Conservation (phyloP, 23 tunicate species). For the Ascidia mentula region DNA sequence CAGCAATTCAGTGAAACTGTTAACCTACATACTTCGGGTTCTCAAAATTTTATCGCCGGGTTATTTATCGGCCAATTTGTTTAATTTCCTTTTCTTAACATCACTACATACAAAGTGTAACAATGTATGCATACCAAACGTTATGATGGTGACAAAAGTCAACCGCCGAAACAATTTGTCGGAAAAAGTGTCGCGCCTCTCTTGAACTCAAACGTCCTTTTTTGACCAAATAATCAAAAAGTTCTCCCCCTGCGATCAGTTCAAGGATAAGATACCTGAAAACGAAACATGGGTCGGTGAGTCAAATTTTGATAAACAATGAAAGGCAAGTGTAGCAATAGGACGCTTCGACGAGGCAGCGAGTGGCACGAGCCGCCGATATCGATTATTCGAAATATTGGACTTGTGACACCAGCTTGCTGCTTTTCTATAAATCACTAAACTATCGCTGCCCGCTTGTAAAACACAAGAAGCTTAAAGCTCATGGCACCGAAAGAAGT, state of each 20-base stretch:
- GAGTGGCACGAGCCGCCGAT: neutral
- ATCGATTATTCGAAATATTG: constrained; percentile 2
- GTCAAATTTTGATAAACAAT: too few species aligned
- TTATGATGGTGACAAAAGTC: constrained; percentile 95
- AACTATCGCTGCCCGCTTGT: neutral
- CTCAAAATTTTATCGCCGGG: too few species aligned
- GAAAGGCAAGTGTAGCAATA: too few species aligned
- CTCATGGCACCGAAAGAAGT: too few species aligned
- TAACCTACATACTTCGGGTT: too few species aligned
- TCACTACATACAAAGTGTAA: too few species aligned
- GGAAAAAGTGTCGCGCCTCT: constrained; percentile 89
- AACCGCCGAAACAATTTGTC: constrained; percentile 96
- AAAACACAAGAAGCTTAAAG: neutral
- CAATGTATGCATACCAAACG: constrained; percentile 82
- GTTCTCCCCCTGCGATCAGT: constrained; percentile 91
- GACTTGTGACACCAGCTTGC: neutral
- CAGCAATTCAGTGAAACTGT: too few species aligned
- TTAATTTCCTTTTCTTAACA: too few species aligned
- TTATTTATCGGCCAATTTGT: too few species aligned
- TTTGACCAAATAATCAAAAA: constrained; percentile 92
- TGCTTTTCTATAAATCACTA: neutral
- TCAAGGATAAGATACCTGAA: constrained; percentile 96
- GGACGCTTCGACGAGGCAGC: neutral
- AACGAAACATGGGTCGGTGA: too few species aligned
- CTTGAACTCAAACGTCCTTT: constrained; percentile 87